Evolutionary conservation across 1,140 invertebrate species (phyloP), one percentile per base, ranked within the genome.

Genomic region (Eubasilissa regina): DNA sequence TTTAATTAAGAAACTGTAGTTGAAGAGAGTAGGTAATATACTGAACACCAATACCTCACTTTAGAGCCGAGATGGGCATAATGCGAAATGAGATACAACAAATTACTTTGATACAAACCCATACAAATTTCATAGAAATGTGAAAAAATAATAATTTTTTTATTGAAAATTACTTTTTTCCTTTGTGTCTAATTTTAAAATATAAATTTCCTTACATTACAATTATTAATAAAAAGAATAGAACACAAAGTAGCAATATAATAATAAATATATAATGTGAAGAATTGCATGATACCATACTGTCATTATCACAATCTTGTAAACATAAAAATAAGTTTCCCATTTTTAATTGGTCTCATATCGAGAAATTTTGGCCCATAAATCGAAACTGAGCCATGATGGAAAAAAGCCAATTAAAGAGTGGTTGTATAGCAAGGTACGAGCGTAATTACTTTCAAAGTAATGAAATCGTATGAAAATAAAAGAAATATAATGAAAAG

Each of bases 401-500:
- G 9, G 11, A 1, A 51, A 15, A 51, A 51, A 13, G 48, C 11
- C n/a, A 12, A 3, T 1, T 13, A 51, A 51, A 51, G 11, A 51
- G 3, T 3, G 3, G 9, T 51, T 8, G 3, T 51, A 12, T 8
- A 8, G 11, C 11, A 8, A 13, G n/a, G 9, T 51, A 15, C 9
- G 48, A 51, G n/a, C 48, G 48, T 3, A 51, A 4, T 51, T 51
- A 12, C 48, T 51, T 51, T 8, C n/a, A 1, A 15, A 51, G n/a
- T 43, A 25, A 21, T 10, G 11, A 12, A 51, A 48, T 15, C 17
- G 8, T 60, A 60, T 35, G 9, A 15, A 72, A 72, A 73, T 51
- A 10, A 44, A 72, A 73, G 25, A 10, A 44, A 12, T 72, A 35
- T 76, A 64, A 21, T 47, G 51, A 68, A 66, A 66, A 6, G 25